Evolutionary conservation across 2,113 vertebrate genomes (phyloP).

Genomic region (Noturus placidus): DNA sequence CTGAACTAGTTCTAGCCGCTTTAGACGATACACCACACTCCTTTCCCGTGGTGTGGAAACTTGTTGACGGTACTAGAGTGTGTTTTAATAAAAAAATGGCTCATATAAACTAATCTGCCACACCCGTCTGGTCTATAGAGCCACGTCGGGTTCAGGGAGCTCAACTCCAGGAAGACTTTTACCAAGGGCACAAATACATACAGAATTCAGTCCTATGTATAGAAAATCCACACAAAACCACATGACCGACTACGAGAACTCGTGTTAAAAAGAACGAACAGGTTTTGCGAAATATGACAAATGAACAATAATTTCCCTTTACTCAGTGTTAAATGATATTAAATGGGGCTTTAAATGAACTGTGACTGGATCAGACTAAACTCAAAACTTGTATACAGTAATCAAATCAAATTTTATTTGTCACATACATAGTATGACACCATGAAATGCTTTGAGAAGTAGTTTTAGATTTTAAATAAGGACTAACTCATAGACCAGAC

Average conservation of each 20-base stretch:
- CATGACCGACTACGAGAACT: background rate
- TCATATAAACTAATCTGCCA: background rate
- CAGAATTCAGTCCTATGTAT: background rate
- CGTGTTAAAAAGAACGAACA: background rate
- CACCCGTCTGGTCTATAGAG: constrained; percentile 11
- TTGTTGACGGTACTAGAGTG: background rate
- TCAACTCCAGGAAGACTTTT: background rate
- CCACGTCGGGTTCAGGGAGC: constrained; percentile 15
- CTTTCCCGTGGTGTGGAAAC: background rate
- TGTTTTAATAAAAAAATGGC: constrained; percentile 7
- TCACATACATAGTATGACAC: no score
- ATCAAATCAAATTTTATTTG: no score
- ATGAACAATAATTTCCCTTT: background rate
- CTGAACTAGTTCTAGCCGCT: constrained; percentile 7
- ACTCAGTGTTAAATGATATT: background rate
- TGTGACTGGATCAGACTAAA: background rate
- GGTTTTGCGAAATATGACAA: background rate
- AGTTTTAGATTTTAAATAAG: background rate
- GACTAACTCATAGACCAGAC: background rate
- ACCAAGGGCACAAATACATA: background rate
- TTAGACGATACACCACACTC: background rate
- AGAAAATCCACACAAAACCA: background rate
- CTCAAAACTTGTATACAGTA: background rate
- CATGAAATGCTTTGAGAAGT: background rate
- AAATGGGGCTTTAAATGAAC: background rate